Evolutionary conservation across 2,113 vertebrate genomes (phyloP), one percentile per base, ranked within the genome.

Genomic region (Gadus macrocephalus): DNA sequence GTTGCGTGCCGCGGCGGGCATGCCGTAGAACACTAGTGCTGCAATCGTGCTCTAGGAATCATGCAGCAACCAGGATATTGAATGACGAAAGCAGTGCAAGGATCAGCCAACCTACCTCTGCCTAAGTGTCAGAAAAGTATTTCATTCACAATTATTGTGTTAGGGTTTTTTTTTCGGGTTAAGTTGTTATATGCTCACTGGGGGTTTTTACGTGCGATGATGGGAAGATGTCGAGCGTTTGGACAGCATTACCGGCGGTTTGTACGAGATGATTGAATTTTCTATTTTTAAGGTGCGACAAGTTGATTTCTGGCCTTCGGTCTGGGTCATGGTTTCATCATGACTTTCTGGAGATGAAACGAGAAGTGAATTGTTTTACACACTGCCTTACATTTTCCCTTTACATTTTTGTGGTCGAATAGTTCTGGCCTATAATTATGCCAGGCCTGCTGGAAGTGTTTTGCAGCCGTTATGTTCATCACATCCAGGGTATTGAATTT

Each of bases 101-200:
- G 72, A 77, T 70, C 73, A 66, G 72, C 19, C 6, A 19, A 63
- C 9, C 1, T 31, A 73, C 69, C 79, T 53, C 72, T 15, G 72
- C 74, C 49, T 80, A 70, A 66, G 77, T 86, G 86, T 89, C 89
- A 87, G 65, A 81, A 81, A 86, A 58, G 75, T 31, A 87, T 89
- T 90, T 82, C 65, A 80, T 15, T 89, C 87, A 84, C 86, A 89
- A 86, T 86, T 87, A 85, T 75, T 76, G 68, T 79, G 78, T 85
- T 78, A 74, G 72, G 65, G 83, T 67, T 65, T 67, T 75, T 75
- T 4, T n/a, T 35, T 42, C 38, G 53, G 53, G 66, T 75, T 65
- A 62, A 79, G 79, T 74, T 67, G 72, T 73, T 60, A 56, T 71
- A 55, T 65, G 66, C 62, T 77, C 38, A 20, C 16, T 27, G 5